These are phyloP conservation scores for Neocrepidodera transversa DNA, from an alignment of 2,888 invertebrate species.

Conservation along the genomic window DNA sequence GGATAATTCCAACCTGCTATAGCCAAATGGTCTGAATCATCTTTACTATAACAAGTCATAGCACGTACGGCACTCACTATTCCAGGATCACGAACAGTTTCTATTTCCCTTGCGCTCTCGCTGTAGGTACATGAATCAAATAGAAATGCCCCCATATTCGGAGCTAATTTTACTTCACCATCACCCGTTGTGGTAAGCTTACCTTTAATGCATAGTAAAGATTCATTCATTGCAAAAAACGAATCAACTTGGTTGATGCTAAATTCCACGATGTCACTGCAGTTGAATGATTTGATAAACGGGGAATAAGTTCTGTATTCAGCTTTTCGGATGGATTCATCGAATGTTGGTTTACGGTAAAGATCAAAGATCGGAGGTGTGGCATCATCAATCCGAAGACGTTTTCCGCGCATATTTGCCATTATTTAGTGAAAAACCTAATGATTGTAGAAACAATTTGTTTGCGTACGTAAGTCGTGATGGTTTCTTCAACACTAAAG, in stretches of 20 bases:
- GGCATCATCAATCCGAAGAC: neutral
- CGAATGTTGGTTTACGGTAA: slow-evolving; percentile 18
- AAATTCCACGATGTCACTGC: slow-evolving; percentile 38
- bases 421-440: neutral
- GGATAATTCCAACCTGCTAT: slow-evolving; percentile 32
- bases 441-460: neutral
- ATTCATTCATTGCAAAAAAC: slow-evolving; percentile 24
- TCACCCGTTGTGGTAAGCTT: neutral
- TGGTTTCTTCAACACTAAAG: neutral
- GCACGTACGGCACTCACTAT: slow-evolving; percentile 29
- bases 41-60: slow-evolving; percentile 21
- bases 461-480: neutral
- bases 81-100: slow-evolving; percentile 29
- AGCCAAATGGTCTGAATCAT: slow-evolving; percentile 23
- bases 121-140: slow-evolving; percentile 33
- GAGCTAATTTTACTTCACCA: slow-evolving; percentile 5
- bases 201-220: slow-evolving; percentile 4
- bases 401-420: neutral
- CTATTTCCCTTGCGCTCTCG: slow-evolving; percentile 22
- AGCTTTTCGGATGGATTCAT: slow-evolving; percentile 27
- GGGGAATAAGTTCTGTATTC: slow-evolving; percentile 35
- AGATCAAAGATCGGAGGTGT: slow-evolving; percentile 4
- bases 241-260: slow-evolving; percentile 36
- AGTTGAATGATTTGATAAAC: slow-evolving; percentile 38
- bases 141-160: slow-evolving; percentile 29